Percentiles rank a stretch among this genome's conserved stretches.
These are phyloP conservation scores for Aleiodes leptofemur DNA, from an alignment of 2,888 invertebrate genomes.

Conservation along the genomic window DNA sequence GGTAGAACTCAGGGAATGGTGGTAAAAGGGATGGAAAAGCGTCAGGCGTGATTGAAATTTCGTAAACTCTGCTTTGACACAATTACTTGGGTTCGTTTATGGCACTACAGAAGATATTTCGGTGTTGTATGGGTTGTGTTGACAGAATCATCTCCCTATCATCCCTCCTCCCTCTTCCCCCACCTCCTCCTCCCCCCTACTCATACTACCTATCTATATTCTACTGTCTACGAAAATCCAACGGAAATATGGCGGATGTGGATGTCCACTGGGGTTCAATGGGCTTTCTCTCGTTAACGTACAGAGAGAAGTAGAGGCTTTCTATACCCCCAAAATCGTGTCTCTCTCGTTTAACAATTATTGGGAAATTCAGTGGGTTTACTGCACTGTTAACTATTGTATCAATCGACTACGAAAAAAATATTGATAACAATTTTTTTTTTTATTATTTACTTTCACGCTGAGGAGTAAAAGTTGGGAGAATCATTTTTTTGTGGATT, in stretches of 20 bases:
- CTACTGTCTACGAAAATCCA: slow-evolving; percentile 29
- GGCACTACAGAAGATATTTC: slow-evolving; percentile 36
- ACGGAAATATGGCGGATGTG: slow-evolving; percentile 48
- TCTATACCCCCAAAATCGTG: slow-evolving; percentile 56
- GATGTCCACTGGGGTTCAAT: slow-evolving; percentile 34
- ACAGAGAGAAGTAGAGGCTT: slow-evolving; percentile 27
- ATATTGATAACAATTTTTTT: slow-evolving; percentile 9
- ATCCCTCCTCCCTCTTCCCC: slow-evolving; percentile 18
- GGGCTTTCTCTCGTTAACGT: slow-evolving; percentile 15
- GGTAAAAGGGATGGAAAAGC: slow-evolving; percentile 40
- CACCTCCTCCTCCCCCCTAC: not conserved
- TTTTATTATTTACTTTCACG: not conserved
- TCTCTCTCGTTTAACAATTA: slow-evolving; percentile 59
- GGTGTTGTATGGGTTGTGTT: slow-evolving; percentile 7
- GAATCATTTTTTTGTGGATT: too few species aligned
- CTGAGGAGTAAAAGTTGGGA: too few species aligned
- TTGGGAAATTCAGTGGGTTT: slow-evolving; percentile 55
- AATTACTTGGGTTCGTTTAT: slow-evolving; percentile 68
- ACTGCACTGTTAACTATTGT: slow-evolving; percentile 56
- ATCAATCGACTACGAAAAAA: slow-evolving; percentile 48
- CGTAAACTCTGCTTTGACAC: slow-evolving; percentile 73
- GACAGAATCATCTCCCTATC: slow-evolving; percentile 33
- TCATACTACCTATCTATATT: not conserved
- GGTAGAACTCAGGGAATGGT: slow-evolving; percentile 4
- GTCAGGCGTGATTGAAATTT: slow-evolving; percentile 72